Evolutionary conservation across 2,888 invertebrate genomes (phyloP), one percentile per base, ranked within the genome.

Genomic region (Itoplectis maculator): DNA sequence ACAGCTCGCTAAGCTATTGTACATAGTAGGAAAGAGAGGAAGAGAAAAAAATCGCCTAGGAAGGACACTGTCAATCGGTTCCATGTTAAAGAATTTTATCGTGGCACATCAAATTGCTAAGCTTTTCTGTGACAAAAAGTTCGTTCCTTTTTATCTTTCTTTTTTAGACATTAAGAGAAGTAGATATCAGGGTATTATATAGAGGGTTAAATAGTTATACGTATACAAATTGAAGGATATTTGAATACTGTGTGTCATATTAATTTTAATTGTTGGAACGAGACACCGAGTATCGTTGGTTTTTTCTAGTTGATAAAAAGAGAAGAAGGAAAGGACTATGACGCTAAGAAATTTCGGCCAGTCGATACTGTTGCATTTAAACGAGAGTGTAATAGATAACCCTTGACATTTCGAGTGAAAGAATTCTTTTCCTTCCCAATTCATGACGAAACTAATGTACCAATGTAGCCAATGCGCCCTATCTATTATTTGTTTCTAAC

Each of bases 161-260:
- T 59, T 51, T 13, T 37, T 20, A 56, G 45, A 54, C 66, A 70
- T 56, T 73, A 66, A 40, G 66, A 51, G 18, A 59, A 86, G 85
- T 89, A 88, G 88, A 88, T 87, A 88, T 86, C 89, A 88, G 88
- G 88, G 87, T 90, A 88, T 87, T 85, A 85, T 86, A 86, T 86
- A 85, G 86, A 86, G 84, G 88, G 86, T 89, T 89, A 84, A 82
- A 88, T 88, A 88, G 88, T 88, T 89, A 86, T 87, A 86, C 78
- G 83, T 82, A 86, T 83, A 85, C 72, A 85, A 84, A 83, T 82
- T 79, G 84, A 86, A 77, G 29, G 37, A 61, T 68, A 56, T 45
- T 42, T 56, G 20, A 29, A 75, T 42, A 18, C 59, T 35, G 37
- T 9, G 29, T 59, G 59, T 72, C 35, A 45, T 59, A 54, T 42